A percentile compares a stretch with the other conserved stretches of the same genome.
Conservation (phyloP, 2,113 vertebrate species). For the Carassius carassius region DNA sequence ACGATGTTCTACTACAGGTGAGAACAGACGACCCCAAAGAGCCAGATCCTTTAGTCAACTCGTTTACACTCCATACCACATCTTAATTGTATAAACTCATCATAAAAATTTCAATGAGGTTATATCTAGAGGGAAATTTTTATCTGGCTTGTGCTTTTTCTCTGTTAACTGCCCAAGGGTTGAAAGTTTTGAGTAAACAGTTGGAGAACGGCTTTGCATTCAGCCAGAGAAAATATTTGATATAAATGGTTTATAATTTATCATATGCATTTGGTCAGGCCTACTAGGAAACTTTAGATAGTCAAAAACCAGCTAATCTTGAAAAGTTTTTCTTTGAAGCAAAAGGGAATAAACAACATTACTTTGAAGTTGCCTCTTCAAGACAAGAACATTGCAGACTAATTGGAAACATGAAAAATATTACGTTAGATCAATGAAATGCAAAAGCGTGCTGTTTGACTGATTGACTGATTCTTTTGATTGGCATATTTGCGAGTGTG, state of each 20-base stretch:
- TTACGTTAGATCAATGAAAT: conserved; percentile 60
- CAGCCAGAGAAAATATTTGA: conserved; percentile 57
- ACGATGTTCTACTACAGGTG: conserved; percentile 49
- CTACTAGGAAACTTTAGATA: conserved; percentile 59
- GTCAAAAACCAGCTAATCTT: conserved; percentile 59
- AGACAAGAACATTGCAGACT: conserved; percentile 53
- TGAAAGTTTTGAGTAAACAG: conserved; percentile 59
- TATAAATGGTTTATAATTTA: conserved; percentile 72
- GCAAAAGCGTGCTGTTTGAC: conserved; percentile 31
- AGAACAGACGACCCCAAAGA: conserved; percentile 26
- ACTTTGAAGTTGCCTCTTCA: conserved; percentile 69
- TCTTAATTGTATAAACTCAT: conserved; percentile 39
- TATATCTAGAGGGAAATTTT: conserved; percentile 2
- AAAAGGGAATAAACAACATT: conserved; percentile 64
- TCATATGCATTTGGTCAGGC: conserved; percentile 57
- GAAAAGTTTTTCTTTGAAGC: conserved; percentile 64
- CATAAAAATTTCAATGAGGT: conserved; percentile 43
- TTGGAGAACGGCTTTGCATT: conserved; percentile 61
- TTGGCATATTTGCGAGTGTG: not conserved
- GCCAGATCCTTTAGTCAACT: conserved; percentile 34
- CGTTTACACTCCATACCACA: conserved; percentile 29
- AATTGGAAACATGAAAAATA: conserved; percentile 67
- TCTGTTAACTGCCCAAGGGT: conserved; percentile 51
- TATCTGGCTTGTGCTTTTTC: conserved; percentile 16
- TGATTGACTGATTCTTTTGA: conserved; percentile 6